Evolutionary conservation across 2,113 vertebrate genomes (phyloP).

Genomic region (Caranx ignobilis): DNA sequence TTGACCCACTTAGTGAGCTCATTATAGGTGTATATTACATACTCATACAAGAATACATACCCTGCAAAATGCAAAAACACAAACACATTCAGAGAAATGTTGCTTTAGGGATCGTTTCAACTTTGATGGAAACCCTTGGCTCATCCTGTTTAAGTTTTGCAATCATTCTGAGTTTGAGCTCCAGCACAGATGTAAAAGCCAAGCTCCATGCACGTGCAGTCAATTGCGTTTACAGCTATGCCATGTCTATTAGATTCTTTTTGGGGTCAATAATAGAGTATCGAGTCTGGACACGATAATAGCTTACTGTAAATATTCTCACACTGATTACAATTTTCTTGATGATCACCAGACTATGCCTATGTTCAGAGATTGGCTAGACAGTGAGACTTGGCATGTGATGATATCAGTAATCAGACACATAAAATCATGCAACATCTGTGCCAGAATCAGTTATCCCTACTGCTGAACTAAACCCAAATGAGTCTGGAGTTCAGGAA

Average conservation of each 20-base stretch:
- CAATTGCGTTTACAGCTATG: background rate
- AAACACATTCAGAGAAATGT: background rate
- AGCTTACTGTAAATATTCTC: background rate
- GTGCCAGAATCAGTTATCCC: background rate
- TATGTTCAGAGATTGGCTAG: background rate
- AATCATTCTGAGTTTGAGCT: background rate
- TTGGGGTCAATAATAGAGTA: background rate
- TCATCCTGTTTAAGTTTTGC: background rate
- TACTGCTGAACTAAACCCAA: background rate
- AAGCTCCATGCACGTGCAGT: background rate
- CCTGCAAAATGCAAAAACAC: background rate
- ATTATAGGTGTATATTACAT: background rate
- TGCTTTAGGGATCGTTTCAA: background rate
- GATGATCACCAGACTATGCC: background rate
- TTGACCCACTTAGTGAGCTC: background rate
- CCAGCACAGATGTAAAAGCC: background rate
- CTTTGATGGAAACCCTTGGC: background rate
- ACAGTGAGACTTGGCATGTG: constrained; percentile 9
- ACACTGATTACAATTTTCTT: background rate
- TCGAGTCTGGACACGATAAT: background rate
- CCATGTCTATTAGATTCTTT: background rate
- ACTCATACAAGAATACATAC: background rate
- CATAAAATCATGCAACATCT: background rate
- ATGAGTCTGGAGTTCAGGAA: background rate
- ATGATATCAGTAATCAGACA: constrained; percentile 5